Base-by-base conservation (phyloP, 2,888 invertebrate genomes). In the Macropis europaea region DNA sequence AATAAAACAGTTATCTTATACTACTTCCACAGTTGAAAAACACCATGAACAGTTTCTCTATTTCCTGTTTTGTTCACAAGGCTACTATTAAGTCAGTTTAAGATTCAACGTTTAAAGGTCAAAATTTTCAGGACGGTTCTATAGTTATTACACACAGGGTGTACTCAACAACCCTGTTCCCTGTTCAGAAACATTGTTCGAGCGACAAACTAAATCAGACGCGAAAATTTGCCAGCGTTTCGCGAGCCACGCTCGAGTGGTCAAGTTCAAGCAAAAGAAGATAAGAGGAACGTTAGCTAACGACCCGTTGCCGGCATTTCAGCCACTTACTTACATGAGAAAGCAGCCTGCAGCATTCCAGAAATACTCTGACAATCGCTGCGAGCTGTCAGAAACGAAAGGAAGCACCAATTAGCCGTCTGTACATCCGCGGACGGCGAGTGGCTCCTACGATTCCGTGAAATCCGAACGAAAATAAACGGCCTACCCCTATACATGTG, bases 391-490 rank as follows among this genome's bases (percentile, higher is more conserved):
- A 17, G 22, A 26, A 32, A 32, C 43, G 40, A 60, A 52, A 43
- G 36, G 22, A 53, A 19, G 19, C 26, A 30, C 38, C 76, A 63
- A 76, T 76, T 77, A 75, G 57, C 28, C 32, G 45, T 53, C 34
- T 38, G 43, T 32, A n/a, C 19, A 43, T 40, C 30, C 40, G 26
- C 22, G 11, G 32, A 2, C 19, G 60, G 13, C n/a, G n/a, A 24
- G 9, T 32, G 61, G 30, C 32, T 62, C 47, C 63, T 45, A 68
- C 26, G 54, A 73, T 64, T 69, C 66, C 38, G 40, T 69, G 72
- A 62, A 67, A 73, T 73, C 53, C 42, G 30, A 63, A 47, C 69
- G 63, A 76, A 73, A 78, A 79, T 78, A 78, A 60, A 79, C 72
- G 11, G 45, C 28, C n/a, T 34, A 42, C 47, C 53, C 43, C 11